Conservation (phyloP, 1,140 invertebrate genomes). For the Dryas iulia region DNA sequence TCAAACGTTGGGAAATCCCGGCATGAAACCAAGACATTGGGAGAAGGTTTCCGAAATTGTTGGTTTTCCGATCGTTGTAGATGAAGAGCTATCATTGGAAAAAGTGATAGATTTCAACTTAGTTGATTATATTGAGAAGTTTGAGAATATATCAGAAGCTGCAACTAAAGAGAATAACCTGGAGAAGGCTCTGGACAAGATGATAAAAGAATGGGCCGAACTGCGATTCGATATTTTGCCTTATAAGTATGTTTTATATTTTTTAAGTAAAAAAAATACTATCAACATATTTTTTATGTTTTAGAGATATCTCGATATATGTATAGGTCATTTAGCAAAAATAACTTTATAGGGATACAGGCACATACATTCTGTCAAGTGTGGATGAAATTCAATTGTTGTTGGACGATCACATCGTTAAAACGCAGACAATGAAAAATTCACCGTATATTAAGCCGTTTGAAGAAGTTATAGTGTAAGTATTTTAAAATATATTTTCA, state of each 20-base stretch:
- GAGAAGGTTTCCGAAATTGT: constrained; percentile 97
- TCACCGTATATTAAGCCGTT: constrained; percentile 98
- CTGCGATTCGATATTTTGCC: constrained; percentile 89
- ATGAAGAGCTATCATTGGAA: constrained; percentile 90
- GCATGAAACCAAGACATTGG: constrained; percentile 96
- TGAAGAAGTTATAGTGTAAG: constrained; percentile 88
- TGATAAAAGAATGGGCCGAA: constrained; percentile 96
- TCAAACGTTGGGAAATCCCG: constrained; percentile 95
- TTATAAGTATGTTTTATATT: constrained; percentile 79
- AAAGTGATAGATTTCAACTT: constrained; percentile 97
- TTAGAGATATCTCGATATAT: no score
- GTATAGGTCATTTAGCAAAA: no score
- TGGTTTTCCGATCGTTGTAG: constrained; percentile 94
- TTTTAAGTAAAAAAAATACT: no score
- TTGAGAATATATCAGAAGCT: constrained; percentile 95
- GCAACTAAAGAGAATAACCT: constrained; percentile 97
- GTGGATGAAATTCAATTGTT: constrained; percentile 97
- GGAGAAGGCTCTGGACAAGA: constrained; percentile 93
- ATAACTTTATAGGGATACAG: constrained; percentile 87
- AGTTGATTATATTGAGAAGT: constrained; percentile 94
- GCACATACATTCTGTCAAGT: constrained; percentile 93
- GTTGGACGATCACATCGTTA: constrained; percentile 97
- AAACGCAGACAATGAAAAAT: constrained; percentile 98
- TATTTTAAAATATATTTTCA: no score
- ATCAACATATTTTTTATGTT: not conserved